A percentile compares a stretch with the other conserved stretches of the same genome.
Conservation (phyloP, 1,140 invertebrate genomes). For the Gerris buenoi region DNA sequence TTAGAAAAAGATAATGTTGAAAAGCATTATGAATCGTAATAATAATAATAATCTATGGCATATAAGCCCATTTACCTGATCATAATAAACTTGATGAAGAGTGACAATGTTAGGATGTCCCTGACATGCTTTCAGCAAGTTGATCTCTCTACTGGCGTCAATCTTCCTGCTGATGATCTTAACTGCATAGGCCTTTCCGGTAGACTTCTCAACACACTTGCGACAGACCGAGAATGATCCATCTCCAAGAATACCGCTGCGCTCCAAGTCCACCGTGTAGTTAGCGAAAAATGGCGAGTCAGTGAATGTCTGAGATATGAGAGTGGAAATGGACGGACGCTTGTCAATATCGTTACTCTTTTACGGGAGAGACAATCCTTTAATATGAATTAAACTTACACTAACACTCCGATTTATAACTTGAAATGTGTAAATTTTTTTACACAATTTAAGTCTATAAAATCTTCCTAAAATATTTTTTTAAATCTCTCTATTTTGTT, state of each 20-base stretch:
- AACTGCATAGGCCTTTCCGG: slow-evolving; percentile 64
- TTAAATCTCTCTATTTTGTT: too few relatives aligned
- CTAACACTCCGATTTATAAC: too few relatives aligned
- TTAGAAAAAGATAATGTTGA: too few relatives aligned
- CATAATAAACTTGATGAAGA: slow-evolving; percentile 63
- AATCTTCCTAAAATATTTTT: too few relatives aligned
- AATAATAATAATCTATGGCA: too few relatives aligned
- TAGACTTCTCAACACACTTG: slow-evolving; percentile 56
- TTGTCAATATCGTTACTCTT: slow-evolving; percentile 31
- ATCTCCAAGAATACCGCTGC: slow-evolving; percentile 56
- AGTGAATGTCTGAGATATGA: slow-evolving; percentile 36
- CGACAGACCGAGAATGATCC: slow-evolving; percentile 81
- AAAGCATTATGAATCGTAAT: too few relatives aligned
- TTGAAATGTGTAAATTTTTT: too few relatives aligned
- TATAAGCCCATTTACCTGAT: too few relatives aligned
- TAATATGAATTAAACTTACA: slow-evolving; percentile 26
- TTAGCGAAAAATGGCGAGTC: slow-evolving; percentile 20
- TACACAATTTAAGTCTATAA: too few relatives aligned
- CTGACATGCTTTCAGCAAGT: slow-evolving; percentile 61
- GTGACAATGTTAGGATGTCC: slow-evolving; percentile 79
- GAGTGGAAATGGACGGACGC: slow-evolving; percentile 32
- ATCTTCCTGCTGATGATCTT: slow-evolving; percentile 75
- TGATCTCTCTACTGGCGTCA: slow-evolving; percentile 60
- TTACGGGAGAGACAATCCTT: slow-evolving; percentile 74
- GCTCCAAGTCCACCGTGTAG: slow-evolving; percentile 55